Base-by-base conservation (phyloP, 2,113 vertebrate species). In the Phoxinus phoxinus region DNA sequence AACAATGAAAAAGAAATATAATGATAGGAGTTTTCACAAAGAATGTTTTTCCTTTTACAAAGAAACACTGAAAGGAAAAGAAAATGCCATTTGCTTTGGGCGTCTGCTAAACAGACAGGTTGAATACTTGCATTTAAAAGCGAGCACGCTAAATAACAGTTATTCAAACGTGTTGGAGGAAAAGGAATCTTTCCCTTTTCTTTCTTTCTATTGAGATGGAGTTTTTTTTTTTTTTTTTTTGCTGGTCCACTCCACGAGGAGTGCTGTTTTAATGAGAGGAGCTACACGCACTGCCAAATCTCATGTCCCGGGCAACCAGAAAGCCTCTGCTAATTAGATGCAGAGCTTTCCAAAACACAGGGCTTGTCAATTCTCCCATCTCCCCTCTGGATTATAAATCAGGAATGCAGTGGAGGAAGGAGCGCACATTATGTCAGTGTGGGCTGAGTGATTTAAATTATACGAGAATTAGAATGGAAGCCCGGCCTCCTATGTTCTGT, bases 251-350 rank as follows among this genome's bases (percentile, higher is more conserved):
- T 94, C 94, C 94, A 88, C 90, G 94, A 96, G 95, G 95, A 95
- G 94, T 94, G 95, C 95, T 95, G 93, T 96, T 96, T 96, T 97
- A 96, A 97, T 97, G 96, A 96, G 96, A 94, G 95, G 93, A 94
- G 93, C 94, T 86, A 95, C 94, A 95, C 94, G 94, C 95, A 94
- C 94, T 95, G 93, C 90, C 75, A 90, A 95, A 94, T 93, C 96
- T 94, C 92, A 94, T 94, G 95, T 94, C 94, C 93, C 85, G 93
- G 90, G 92, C 94, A 95, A 96, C 95, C 95, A 94, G 94, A 95
- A 94, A 94, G 84, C 94, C 89, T 92, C 93, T 94, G 94, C 95
- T 95, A 94, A 94, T 94, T 95, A 95, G 96, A 95, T 95, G 94
- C 95, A 95, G 94, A 92, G 94, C 94, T 96, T 89, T 88, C 83